Evolutionary conservation across 2,113 vertebrate genomes (phyloP).

Genomic region (Jaculus jaculus): DNA sequence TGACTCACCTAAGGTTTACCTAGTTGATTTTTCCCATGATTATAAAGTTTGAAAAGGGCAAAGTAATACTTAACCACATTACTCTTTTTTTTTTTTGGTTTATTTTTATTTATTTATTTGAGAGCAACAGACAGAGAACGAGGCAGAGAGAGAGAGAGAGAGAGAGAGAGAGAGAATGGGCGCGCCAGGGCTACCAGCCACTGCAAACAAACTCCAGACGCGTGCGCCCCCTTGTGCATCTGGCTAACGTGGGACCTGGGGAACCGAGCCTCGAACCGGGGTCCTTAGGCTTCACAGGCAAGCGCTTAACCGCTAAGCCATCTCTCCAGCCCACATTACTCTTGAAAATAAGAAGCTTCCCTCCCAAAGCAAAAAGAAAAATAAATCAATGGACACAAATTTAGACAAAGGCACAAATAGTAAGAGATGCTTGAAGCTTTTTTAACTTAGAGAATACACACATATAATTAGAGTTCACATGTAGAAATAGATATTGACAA

Average conservation of each 20-base stretch:
- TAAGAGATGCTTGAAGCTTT: neutral
- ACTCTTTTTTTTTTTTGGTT: too few relatives aligned
- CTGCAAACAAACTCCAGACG: too few relatives aligned
- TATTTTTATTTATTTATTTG: too few relatives aligned
- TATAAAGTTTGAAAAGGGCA: neutral
- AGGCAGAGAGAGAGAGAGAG: too few relatives aligned
- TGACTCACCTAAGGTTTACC: neutral
- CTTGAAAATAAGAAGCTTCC: neutral
- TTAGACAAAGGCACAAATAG: neutral
- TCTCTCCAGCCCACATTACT: neutral
- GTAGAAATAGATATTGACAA: neutral
- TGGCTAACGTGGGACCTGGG: too few relatives aligned
- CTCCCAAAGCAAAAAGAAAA: neutral
- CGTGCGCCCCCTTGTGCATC: too few relatives aligned
- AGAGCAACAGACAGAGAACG: too few relatives aligned
- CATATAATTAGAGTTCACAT: neutral
- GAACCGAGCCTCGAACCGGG: too few relatives aligned
- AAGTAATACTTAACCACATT: neutral
- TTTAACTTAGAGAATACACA: neutral
- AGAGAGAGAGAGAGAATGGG: too few relatives aligned
- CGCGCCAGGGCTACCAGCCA: too few relatives aligned
- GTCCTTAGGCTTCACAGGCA: too few relatives aligned
- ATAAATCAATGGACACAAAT: neutral
- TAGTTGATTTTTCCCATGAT: neutral
- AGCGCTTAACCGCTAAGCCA: too few relatives aligned